Base-by-base conservation (phyloP, 1,140 invertebrate genomes). In the Hydropsyche tenuis region DNA sequence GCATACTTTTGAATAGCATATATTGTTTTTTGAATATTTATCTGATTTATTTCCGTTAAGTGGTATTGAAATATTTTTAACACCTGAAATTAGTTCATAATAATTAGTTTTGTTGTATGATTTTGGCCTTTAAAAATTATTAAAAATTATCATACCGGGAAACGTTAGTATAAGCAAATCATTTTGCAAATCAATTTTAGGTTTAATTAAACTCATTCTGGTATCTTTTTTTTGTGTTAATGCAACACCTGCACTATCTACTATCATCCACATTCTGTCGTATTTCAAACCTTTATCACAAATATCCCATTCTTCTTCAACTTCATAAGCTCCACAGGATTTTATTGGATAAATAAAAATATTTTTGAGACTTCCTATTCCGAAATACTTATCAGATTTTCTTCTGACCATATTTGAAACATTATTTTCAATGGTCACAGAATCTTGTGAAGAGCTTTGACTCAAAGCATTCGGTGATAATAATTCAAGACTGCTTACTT, bases 301-400 rank as follows among this genome's bases (percentile, higher is more conserved):
- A 37, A 97, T 82, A 43, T 85, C 84, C 95, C 96, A 97, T 69
- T 80, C 66, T n/a, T 78, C 73, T 69, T 84, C 78, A 56, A 94
- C 85, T 81, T 90, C 87, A 76, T 92, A 92, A 42, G 91, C 89
- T 1, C 88, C 93, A 85, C 96, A 98, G 0, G 96, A 98, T 85
- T 99, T 99, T 1, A 99, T 88, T 1, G 97, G 97, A 85, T 95
- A 99, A 60, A 98, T 85, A 80, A 90, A 93, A 65, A 98, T 90
- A 80, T 91, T 85, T 18, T 86, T 81, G 51, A 90, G 80, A 72
- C 73, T 62, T 51, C 66, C 46, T 5, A 23, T 27, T 18, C 43
- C 22, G 11, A 16, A 9, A 43, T 45, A 30, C 16, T 16, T 37
- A 16, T 23, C 18, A 30, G 22, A n/a, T 11, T 30, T 70, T 56